Evolutionary conservation across 2,113 vertebrate genomes (phyloP), one percentile per base, ranked within the genome.

Genomic region (Dermatemys mawii): DNA sequence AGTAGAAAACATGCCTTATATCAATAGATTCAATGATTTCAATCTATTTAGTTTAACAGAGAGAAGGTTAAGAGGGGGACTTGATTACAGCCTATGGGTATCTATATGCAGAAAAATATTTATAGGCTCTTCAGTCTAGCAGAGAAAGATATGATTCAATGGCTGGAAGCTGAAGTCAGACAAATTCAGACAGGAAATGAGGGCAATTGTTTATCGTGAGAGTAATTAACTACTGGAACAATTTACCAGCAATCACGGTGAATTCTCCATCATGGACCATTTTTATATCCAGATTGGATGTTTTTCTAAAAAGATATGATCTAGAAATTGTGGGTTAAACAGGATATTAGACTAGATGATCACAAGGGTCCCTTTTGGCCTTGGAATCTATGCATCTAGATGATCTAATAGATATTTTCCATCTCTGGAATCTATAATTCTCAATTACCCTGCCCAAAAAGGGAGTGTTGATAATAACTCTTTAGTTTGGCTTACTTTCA

Each of bases 361-460:
- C 63, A 67, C 7, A n/a, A 67, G 10, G 19, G n/a, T 22, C n/a
- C 63, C 19, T 38, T 70, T 17, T 38, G 63, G 63, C 19, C 63
- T 38, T 38, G 63, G 17, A 70, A 70, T 70, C 17, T 70, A 38
- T 70, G n/a, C 63, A 38, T 70, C 63, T 38, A 67, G n/a, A 70
- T 55, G 2, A 88, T 80, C 76, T 70, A 14, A 0, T 0, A 76
- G 13, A 5, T 41, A 85, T 80, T 81, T 70, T 93, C 67, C 27
- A 85, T 73, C 55, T 94, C 81, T 35, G 60, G 6, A 24, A 21
- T 46, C 82, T 55, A 17, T 38, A 54, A 75, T 50, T 84, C 54
- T 88, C 89, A 88, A 83, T 95, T 93, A 60, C 54, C 83, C 92
- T 44, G 13, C n/a, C 19, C 49, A 89, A 88, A 38, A n/a, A 57